A percentile compares a stretch with the other conserved stretches of the same genome.
phyloP scores from a whole-genome alignment of 1,140 invertebrate genomes.

The Drosophila rhopaloa region DNA sequence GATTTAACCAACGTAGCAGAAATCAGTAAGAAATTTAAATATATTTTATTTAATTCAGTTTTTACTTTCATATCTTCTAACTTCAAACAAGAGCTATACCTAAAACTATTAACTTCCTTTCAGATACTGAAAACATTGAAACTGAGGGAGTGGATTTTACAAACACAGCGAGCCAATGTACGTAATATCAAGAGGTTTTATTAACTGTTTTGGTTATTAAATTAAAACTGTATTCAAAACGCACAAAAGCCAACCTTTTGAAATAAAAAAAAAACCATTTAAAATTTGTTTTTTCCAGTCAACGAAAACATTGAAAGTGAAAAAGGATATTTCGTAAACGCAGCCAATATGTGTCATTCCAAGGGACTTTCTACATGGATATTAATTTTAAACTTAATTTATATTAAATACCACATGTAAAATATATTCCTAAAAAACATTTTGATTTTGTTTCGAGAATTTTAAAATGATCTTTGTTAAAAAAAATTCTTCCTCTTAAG shows the following conservation, averaged over 20 bases:
- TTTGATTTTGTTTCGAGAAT: background rate
- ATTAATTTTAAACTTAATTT: background rate
- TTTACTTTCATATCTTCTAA: no score
- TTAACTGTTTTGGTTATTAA: no score
- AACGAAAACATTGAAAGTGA: conserved; percentile 9
- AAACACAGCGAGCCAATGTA: conserved; percentile 10
- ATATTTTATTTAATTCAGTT: background rate
- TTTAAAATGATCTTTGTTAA: background rate
- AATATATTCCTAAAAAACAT: background rate
- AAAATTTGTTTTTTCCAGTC: background rate
- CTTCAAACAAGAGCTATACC: no score
- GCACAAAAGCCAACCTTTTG: no score
- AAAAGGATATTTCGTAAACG: conserved; percentile 13
- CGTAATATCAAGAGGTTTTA: background rate
- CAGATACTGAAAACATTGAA: conserved; percentile 16
- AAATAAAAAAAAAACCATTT: background rate
- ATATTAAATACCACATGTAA: background rate
- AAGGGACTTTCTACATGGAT: conserved; percentile 4
- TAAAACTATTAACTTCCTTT: background rate
- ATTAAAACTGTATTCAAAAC: no score
- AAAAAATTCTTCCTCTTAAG: background rate
- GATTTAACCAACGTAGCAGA: background rate
- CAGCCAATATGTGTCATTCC: background rate
- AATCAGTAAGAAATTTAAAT: background rate
- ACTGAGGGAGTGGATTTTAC: background rate